Base-by-base conservation (phyloP, 2,888 invertebrate species). In the Hydropsyche betteni region DNA sequence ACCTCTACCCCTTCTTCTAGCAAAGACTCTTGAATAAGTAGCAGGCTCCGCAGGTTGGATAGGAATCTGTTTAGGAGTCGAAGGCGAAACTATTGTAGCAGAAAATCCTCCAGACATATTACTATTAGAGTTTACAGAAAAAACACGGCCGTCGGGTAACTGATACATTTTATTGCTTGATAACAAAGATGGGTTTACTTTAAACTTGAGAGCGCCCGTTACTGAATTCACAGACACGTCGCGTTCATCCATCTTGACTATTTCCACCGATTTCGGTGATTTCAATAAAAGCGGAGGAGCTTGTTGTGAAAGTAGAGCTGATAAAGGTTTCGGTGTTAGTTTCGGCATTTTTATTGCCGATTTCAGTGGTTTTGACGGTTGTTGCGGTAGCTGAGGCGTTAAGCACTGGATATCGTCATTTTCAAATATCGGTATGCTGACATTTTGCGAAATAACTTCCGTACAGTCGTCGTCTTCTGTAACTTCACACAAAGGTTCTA, bases 161-260 rank as follows among this genome's bases (percentile, higher is more conserved):
- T 87, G 84, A 80, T 88, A 88, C 87, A 88, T 87, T 81, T 88
- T 88, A 78, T 87, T 87, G 36, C 87, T 85, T 8, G 87, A 87
- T 38, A 88, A 81, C 0, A 87, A 87, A 81, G 88, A 87, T 0
- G 88, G 88, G 78, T 88, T 87, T 1, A 88, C 86, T 16, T 87
- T 83, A 80, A 88, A 88, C 81, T 88, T 88, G 61, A 88, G 82
- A 0, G 87, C 87, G 10, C 88, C 88, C 4, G 88, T 87, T 8
- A 82, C 81, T 44, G 84, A 81, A 80, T 88, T 88, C 7, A 88
- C 86, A n/a, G 87, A 86, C 10, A 88, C 88, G 78, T 88, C 88
- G 78, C 87, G 86, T 73, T 87, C 87, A 2, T 87, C 87, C 87
- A 88, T 87, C 81, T 87, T 87, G 75, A 87, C 83, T 16, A 88